A percentile compares a stretch with the other conserved stretches of the same genome.
phyloP scores from a whole-genome alignment of 1,140 invertebrate species.

The Bombyx mandarina region DNA sequence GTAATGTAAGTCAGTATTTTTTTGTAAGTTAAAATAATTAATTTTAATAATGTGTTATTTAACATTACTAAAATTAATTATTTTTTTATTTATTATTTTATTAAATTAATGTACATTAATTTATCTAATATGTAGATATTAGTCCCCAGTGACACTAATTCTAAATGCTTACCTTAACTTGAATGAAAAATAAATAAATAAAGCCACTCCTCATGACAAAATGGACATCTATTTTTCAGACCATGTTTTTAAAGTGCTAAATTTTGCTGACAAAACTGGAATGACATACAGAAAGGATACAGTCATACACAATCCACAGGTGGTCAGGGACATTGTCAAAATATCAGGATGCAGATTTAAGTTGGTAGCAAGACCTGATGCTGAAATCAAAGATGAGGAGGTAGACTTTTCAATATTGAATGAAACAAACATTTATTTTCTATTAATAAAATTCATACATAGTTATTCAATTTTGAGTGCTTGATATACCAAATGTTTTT shows the following conservation, averaged over 20 bases:
- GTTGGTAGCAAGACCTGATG: constrained; percentile 66
- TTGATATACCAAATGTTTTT: too few species aligned
- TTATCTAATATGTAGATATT: too few species aligned
- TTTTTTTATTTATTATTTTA: too few species aligned
- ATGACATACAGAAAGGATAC: constrained; percentile 44
- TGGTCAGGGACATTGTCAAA: constrained; percentile 77
- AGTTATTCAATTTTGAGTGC: not conserved
- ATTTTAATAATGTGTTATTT: too few species aligned
- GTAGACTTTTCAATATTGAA: constrained; percentile 22
- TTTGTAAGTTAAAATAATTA: too few species aligned
- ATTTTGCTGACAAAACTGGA: constrained; percentile 74
- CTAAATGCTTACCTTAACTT: too few species aligned
- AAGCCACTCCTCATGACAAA: not conserved
- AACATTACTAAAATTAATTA: too few species aligned
- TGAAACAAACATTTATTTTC: not conserved
- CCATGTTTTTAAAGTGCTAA: constrained; percentile 78
- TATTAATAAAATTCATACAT: not conserved
- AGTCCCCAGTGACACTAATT: too few species aligned
- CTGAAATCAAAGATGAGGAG: constrained; percentile 42
- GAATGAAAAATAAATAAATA: too few species aligned
- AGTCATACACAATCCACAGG: constrained; percentile 63
- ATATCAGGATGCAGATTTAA: constrained; percentile 75
- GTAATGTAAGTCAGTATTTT: too few species aligned
- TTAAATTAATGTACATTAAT: too few species aligned
- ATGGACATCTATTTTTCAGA: constrained; percentile 66